Conservation (phyloP, 2,797 vertebrate species). For the Paguma larvata region DNA sequence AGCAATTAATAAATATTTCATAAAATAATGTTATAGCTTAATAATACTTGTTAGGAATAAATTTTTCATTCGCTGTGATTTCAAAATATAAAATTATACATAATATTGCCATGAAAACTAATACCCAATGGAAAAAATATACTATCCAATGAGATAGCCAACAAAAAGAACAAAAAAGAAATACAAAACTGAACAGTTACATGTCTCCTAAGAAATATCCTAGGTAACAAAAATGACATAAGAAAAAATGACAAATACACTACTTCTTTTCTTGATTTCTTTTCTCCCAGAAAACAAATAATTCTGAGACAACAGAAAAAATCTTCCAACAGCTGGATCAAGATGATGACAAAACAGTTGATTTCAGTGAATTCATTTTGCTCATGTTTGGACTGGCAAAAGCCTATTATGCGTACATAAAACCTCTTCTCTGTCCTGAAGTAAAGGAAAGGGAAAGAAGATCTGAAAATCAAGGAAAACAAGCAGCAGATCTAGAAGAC, state of each 20-base stretch:
- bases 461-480: neutral
- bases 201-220: neutral
- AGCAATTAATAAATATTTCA: neutral
- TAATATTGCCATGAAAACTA: neutral
- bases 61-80: neutral
- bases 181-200: neutral
- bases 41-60: neutral
- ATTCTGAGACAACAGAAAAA: constrained; percentile 76
- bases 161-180: constrained; percentile 25
- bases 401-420: constrained; percentile 74
- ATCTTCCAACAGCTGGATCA: constrained; percentile 92
- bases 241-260: neutral
- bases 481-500: neutral
- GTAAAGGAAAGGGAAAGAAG: neutral
- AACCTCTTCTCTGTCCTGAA: neutral
- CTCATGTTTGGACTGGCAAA: constrained; percentile 79
- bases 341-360: constrained; percentile 90
- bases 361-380: constrained; percentile 92
- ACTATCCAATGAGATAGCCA: neutral
- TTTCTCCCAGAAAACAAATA: constrained; percentile 77
- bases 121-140: neutral
- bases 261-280: constrained; percentile 12
- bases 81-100: constrained; percentile 25
- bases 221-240: neutral
- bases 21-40: neutral